Percentiles rank a stretch among this genome's conserved stretches.
These are phyloP conservation scores for Aphelenchoides fujianensis DNA, from an alignment of 1,140 invertebrate species.

Conservation along the genomic window DNA sequence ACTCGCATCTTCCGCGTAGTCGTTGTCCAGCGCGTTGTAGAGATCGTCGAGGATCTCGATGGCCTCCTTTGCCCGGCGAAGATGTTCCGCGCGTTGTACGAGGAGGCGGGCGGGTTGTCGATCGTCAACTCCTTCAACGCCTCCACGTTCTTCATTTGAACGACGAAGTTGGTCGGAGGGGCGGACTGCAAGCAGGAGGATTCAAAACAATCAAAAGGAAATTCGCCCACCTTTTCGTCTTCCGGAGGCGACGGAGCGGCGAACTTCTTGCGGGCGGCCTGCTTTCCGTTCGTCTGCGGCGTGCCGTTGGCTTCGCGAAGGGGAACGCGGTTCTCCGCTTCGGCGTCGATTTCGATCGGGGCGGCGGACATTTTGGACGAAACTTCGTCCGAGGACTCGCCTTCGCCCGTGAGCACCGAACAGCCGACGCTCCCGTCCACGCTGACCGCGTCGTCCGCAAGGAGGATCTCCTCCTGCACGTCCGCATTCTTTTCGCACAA, in stretches of 20 bases:
- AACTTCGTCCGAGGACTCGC: conserved; percentile 7
- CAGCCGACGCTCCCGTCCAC: conserved; percentile 36
- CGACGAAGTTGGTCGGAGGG: not conserved
- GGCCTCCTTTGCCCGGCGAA: conserved; percentile 44
- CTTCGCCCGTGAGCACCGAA: conserved; percentile 29
- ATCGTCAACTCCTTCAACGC: conserved; percentile 14
- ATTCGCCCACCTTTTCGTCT: conserved; percentile 24
- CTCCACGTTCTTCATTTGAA: not conserved
- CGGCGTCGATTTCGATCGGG: not conserved
- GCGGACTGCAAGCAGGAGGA: too few species aligned
- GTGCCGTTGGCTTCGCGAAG: not conserved
- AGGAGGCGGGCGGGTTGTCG: not conserved
- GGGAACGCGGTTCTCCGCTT: not conserved
- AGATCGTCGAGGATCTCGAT: conserved; percentile 55
- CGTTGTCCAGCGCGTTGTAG: conserved; percentile 41
- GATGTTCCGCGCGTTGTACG: conserved; percentile 17
- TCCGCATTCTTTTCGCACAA: conserved; percentile 59
- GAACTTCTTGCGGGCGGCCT: conserved; percentile 24
- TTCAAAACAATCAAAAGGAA: not conserved
- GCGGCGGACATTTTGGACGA: not conserved
- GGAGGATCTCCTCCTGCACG: conserved; percentile 51
- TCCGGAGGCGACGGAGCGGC: conserved; percentile 34
- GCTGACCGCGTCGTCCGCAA: conserved; percentile 44
- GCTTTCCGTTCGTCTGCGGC: not conserved
- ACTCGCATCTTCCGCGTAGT: conserved; percentile 7